These are phyloP conservation scores for Archocentrus centrarchus DNA, from an alignment of 2,113 vertebrate genomes.

Conservation along the genomic window DNA sequence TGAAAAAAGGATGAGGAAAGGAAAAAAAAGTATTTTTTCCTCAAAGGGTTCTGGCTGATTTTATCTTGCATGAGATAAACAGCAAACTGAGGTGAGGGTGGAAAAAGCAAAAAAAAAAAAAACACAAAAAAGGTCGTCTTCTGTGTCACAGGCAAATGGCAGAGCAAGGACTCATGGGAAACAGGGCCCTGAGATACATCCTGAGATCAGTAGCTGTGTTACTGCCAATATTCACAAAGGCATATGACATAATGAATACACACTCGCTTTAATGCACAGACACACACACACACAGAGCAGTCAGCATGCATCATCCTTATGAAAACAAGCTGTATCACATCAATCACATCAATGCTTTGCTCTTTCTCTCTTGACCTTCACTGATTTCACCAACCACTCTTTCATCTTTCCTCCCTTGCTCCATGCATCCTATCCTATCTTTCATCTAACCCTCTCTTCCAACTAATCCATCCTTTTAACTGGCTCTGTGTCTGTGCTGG, in stretches of 20 bases:
- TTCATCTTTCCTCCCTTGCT: conserved; percentile 68
- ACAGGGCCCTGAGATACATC: conserved; percentile 32
- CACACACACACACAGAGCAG: conserved; percentile 49
- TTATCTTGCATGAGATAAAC: conserved; percentile 49
- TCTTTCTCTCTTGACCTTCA: conserved; percentile 75
- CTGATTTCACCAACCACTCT: conserved; percentile 71
- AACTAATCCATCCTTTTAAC: conserved; percentile 73
- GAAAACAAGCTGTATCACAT: conserved; percentile 78
- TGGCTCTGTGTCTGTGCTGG: conserved; percentile 46
- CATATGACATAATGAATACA: conserved; percentile 7
- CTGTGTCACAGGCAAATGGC: conserved; percentile 9
- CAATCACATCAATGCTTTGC: conserved; percentile 71
- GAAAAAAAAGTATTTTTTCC: conserved; percentile 11
- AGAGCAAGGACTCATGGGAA: conserved; percentile 33
- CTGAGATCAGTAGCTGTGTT: conserved; percentile 52
- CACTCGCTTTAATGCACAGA: neutral
- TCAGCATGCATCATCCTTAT: conserved; percentile 47
- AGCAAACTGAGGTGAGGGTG: neutral
- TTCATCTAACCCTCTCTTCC: conserved; percentile 67
- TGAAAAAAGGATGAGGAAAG: conserved; percentile 5
- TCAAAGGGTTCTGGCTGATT: conserved; percentile 21
- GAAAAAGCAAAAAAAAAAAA: neutral
- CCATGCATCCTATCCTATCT: conserved; percentile 60
- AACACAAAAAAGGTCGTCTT: neutral
- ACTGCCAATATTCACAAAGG: conserved; percentile 19